Base-by-base conservation (phyloP, 2,888 invertebrate genomes). In the Caradrina clavipalpis region DNA sequence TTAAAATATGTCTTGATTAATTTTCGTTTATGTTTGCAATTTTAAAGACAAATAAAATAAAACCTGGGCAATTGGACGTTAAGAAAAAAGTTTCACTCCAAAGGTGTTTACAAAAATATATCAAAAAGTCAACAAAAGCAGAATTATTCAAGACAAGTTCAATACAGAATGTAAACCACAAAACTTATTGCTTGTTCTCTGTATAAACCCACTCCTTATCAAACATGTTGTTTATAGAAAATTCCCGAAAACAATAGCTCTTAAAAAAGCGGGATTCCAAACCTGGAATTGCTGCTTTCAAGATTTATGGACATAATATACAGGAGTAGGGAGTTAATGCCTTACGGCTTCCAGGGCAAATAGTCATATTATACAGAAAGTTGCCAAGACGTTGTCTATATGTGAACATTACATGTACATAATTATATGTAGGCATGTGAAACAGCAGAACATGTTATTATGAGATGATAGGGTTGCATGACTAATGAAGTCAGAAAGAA, bases 221-320 rank as follows among this genome's bases (percentile, higher is more conserved):
- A 42, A 53, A 55, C 6, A 21, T 31, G 19, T 58, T 57, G 47
- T 50, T 60, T 63, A 47, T 19, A 22, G 42, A 58, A 62, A 59
- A 54, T 31, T 54, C 15, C 17, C 22, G 22, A 50, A 67, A 62
- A 78, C 45, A 57, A 61, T 51, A 39, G 39, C 49, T 76, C 50
- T 74, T 72, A 62, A 54, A 67, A 66, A 60, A 56, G 39, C 22
- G 58, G 47, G 21, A 47, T 56, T 72, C 67, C 69, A 82, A 69
- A 65, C 66, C 65, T 69, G 70, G 66, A 71, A 87, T 85, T 85
- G 86, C 85, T 83, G 78, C 79, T 81, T 80, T 76, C 67, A 56
- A 85, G 89, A 92, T 92, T 91, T 91, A 93, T 92, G 78, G 83
- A 69, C 76, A 90, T 90, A 92, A 92, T 91, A 92, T 92, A 91